Evolutionary conservation across 2,888 invertebrate species (phyloP), one percentile per base, ranked within the genome.

Genomic region (Polyploca ridens): DNA sequence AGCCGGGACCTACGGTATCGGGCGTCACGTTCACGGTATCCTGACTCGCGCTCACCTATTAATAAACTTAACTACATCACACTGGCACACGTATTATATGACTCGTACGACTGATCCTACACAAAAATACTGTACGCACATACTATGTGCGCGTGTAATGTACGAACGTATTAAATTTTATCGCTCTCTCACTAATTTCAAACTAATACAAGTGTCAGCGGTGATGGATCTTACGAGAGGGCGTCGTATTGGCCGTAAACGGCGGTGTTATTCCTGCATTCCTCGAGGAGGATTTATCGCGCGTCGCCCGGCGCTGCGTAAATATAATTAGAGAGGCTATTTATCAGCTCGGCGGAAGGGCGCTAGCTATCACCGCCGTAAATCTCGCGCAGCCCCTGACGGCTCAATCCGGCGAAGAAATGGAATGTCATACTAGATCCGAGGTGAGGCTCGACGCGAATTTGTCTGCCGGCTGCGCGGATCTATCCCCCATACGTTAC

Each of bases 311-410:
- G 88, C 90, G 88, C 91, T 88, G 90, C 90, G 93, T 94, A 93
- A 93, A 93, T 93, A 93, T 93, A 93, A 93, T 93, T 93, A 93
- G 90, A 92, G 90, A 83, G 88, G 89, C 90, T 88, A 93, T 93
- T 91, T 92, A 91, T 93, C 92, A 92, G 90, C 77, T 78, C 88
- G 85, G 87, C 89, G 91, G 92, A 92, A 91, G 92, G 90, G 91
- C 90, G 87, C 89, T 81, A 83, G 83, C 85, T 89, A 91, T 92
- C 91, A 86, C 83, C 77, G 87, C 86, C 77, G 89, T 93, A 90
- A 92, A 93, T 93, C 92, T 92, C 79, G 70, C 76, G 76, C 79
- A 78, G 81, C 80, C 83, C 83, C 84, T 85, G 92, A 93, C 90
- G 89, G 85, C 90, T 93, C 91, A 93, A 93, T 93, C 90, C 90